A percentile compares a stretch with the other conserved stretches of the same genome.
These are phyloP conservation scores for Colossoma macropomum DNA, from an alignment of 2,113 vertebrate species.

Conservation along the genomic window DNA sequence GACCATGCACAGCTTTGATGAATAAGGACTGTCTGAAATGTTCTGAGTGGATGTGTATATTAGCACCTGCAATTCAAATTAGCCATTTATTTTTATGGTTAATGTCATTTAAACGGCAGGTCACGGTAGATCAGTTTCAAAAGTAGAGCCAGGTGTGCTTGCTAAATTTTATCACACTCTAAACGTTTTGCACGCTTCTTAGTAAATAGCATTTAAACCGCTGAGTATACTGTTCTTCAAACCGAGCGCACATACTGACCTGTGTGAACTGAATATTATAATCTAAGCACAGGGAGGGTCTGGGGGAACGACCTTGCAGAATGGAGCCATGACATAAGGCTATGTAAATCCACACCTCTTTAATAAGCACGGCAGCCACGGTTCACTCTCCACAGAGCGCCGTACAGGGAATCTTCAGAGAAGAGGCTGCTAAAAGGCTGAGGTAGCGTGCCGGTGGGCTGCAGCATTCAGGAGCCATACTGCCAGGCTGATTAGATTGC, in stretches of 20 bases:
- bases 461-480: not conserved
- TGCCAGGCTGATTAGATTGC: conserved; percentile 33
- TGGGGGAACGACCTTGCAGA: not conserved
- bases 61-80: too few relatives aligned
- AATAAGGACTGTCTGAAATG: too few relatives aligned
- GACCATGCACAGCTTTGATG: too few relatives aligned
- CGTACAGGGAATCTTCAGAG: not conserved
- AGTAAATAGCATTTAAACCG: not conserved
- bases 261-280: not conserved
- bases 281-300: not conserved
- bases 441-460: conserved; percentile 3
- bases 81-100: too few relatives aligned
- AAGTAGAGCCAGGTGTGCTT: too few relatives aligned
- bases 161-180: too few relatives aligned
- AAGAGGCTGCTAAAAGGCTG: not conserved
- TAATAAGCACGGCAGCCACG: not conserved
- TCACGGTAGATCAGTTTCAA: too few relatives aligned
- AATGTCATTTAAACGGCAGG: too few relatives aligned
- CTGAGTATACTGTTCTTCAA: not conserved
- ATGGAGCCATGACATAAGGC: not conserved
- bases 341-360: not conserved
- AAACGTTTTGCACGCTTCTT: too few relatives aligned
- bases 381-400: not conserved
- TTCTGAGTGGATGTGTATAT: too few relatives aligned
- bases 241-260: not conserved